phyloP scores from a whole-genome alignment of 2,797 vertebrate genomes.

The Cryptoblepharus egeriae region DNA sequence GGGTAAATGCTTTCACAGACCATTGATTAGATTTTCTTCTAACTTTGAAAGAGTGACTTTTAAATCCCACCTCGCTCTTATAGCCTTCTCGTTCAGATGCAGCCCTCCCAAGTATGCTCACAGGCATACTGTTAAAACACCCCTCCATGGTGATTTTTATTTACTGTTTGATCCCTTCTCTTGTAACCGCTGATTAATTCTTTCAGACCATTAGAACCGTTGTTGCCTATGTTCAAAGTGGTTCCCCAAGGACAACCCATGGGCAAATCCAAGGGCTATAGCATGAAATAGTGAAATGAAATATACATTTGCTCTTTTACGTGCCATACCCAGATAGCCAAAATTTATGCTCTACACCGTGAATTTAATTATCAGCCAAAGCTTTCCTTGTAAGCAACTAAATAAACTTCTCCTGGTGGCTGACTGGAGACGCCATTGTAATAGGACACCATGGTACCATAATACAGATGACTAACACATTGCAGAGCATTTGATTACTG shows the following conservation, averaged over 20 bases:
- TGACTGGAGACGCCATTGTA: conserved; percentile 55
- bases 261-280: conserved; percentile 73
- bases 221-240: conserved; percentile 68
- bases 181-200: conserved; percentile 70
- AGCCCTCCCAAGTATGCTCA: conserved; percentile 67
- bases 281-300: conserved; percentile 60
- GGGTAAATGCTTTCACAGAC: conserved; percentile 54
- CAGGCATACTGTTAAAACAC: conserved; percentile 64
- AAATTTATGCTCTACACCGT: conserved; percentile 68
- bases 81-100: conserved; percentile 50
- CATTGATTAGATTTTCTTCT: conserved; percentile 48
- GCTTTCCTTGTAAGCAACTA: conserved; percentile 28
- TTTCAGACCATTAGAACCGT: conserved; percentile 72
- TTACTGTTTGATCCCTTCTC: conserved; percentile 73
- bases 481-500: conserved; percentile 38
- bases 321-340: conserved; percentile 50
- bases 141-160: conserved; percentile 73
- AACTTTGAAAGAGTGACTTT: conserved; percentile 60
- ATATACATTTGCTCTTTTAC: conserved; percentile 69
- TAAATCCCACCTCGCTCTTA: conserved; percentile 44
- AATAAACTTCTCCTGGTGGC: conserved; percentile 47
- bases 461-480: conserved; percentile 52
- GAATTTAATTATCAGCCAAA: conserved; percentile 72
- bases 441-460: conserved; percentile 49
- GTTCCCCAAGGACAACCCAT: conserved; percentile 65